Evolutionary conservation across 2,113 vertebrate species (phyloP), one percentile per base, ranked within the genome.

Genomic region (Otolemur garnettii): DNA sequence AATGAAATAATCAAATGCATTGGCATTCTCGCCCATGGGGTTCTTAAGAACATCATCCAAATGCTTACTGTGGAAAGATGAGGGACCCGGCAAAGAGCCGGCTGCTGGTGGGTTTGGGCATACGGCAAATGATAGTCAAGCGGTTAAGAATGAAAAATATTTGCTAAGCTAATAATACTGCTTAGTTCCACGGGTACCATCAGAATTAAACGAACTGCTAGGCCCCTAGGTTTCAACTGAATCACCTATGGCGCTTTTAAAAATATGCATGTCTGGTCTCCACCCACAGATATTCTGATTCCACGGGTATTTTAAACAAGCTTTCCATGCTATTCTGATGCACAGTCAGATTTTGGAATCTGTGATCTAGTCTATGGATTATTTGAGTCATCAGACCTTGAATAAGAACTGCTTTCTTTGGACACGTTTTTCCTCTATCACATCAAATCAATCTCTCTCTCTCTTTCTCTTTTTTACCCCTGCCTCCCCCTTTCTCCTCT

Each of bases 351-450:
- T 72, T 96, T 80, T 82, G 55, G 94, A 89, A 79, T 87, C 86
- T 83, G 15, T 59, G 68, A 82, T 60, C 81, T 80, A 80, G 82
- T 75, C 53, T 79, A 57, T 57, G 74, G 94, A 88, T 83, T 83
- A 77, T 91, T 71, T 96, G 79, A 96, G 83, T 91, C 95, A 93
- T 94, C 86, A 94, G 83, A 80, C 7, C 89, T 97, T 84, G 95
- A 97, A 94, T 83, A 95, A 94, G 69, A 90, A 91, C 90, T 57
- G 21, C 80, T 95, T 96, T 94, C 95, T 96, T 93, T 93, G 87
- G 88, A 66, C 11, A 78, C 66, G 86, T 77, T 60, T 91, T 96
- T 96, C 87, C 81, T 96, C 74, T 90, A 87, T 95, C 87, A 92
- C 26, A 81, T 92, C 80, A 93, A 66, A 38, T 57, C 79, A 26